Base-by-base conservation (phyloP, 1,140 invertebrate genomes). In the Drosophila nigromelanica region DNA sequence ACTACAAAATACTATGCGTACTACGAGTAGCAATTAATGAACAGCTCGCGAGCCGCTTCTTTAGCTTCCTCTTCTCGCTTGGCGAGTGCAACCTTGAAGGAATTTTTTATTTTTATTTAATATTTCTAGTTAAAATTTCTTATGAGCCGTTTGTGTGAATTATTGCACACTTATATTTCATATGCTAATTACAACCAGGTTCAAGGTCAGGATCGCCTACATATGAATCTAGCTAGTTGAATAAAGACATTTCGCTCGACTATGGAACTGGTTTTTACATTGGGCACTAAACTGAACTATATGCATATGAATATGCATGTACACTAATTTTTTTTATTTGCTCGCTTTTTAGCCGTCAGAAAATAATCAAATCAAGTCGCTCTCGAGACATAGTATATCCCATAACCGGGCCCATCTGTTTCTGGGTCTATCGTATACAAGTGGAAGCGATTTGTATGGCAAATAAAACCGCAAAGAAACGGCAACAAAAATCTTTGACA, bases 21-120 rank as follows among this genome's bases (percentile, higher is more conserved):
- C 43, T 55, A 61, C 15, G 43, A 61, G 63, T 47, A 58, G 63
- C 62, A 61, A 78, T 78, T 81, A 82, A 87, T 86, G 87, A 86
- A 67, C 82, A 87, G 68, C 71, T 78, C 71, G 37, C 43, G 60
- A 42, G 61, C 37, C 48, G 39, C 47, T 62, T 60, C 24, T 33
- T 50, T 6, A 8, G 33, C 15, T 56, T 69, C 37, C 56, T 47
- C 14, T 18, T 72, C 12, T 30, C 30, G 24, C 5, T 24, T 1
- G 43, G 48, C 51, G 37, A 21, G 37, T 47, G 27, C 40, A 73
- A 82, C 80, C 77, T 86, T 78, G 71, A 24, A 40, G 61, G 37
- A 58, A 55, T 58, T 0, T 7, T 7, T 33, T 33, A 6, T 35
- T 35, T 35, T 1, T 35, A 8, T 58, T 58, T 43, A 43, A 40